phyloP scores from a whole-genome alignment of 2,888 invertebrate genomes.

The Lasioglossum figueresi region DNA sequence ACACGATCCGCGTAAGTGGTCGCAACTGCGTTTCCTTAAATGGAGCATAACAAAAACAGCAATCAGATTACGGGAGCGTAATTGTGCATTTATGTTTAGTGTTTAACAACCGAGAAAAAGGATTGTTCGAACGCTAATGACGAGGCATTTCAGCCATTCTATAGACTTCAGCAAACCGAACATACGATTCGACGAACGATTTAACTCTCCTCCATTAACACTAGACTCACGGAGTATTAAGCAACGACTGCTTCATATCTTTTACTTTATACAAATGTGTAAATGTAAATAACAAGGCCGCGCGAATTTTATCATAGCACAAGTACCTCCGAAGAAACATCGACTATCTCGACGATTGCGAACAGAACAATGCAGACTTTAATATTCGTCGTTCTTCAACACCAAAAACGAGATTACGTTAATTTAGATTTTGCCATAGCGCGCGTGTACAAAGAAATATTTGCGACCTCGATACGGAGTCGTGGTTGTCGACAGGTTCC shows the following conservation, averaged over 20 bases:
- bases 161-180: neutral
- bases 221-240: neutral
- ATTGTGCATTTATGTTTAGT: neutral
- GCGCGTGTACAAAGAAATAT: neutral
- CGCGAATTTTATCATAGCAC: neutral
- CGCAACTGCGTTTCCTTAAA: constrained; percentile 5
- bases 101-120: neutral
- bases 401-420: neutral
- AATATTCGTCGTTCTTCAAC: neutral
- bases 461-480: neutral
- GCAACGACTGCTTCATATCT: neutral
- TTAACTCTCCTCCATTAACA: neutral
- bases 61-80: neutral
- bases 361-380: neutral
- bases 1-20: neutral
- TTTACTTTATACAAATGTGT: neutral
- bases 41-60: neutral
- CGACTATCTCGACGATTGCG: neutral
- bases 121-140: neutral
- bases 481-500: neutral
- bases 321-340: neutral
- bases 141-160: neutral
- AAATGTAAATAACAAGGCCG: neutral
- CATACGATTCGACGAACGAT: neutral
- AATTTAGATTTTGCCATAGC: neutral